A percentile compares a stretch with the other conserved stretches of the same genome.
Evolutionary conservation across 2,888 invertebrate genomes (phyloP).

Genomic region (Octonoba sinensis): DNA sequence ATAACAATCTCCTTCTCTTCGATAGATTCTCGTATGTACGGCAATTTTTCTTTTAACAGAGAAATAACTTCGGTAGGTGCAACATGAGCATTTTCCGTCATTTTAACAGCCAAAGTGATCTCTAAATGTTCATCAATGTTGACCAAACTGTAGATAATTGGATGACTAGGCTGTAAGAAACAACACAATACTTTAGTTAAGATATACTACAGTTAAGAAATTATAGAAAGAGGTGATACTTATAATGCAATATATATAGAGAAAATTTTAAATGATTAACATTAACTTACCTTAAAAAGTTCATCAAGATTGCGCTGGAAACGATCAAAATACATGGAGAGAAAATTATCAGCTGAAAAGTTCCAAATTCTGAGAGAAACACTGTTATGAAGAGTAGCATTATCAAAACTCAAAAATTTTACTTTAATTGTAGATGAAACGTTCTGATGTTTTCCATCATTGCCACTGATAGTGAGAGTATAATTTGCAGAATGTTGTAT

Average conservation of each 20-base stretch:
- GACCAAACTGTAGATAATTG: slow-evolving; percentile 63
- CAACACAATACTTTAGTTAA: not conserved
- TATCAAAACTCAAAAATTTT: slow-evolving; percentile 84
- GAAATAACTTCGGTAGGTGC: slow-evolving; percentile 44
- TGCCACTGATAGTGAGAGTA: slow-evolving; percentile 84
- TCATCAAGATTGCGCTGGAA: slow-evolving; percentile 80
- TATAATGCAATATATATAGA: not conserved
- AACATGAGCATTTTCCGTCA: slow-evolving; percentile 34
- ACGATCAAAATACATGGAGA: slow-evolving; percentile 82
- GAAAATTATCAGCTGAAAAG: slow-evolving; percentile 81
- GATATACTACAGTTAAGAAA: not conserved
- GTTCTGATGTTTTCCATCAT: slow-evolving; percentile 88
- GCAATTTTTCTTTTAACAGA: slow-evolving; percentile 29
- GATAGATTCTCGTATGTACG: slow-evolving; percentile 31
- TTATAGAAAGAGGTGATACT: not conserved
- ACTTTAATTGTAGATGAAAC: slow-evolving; percentile 89
- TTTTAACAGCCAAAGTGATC: slow-evolving; percentile 55
- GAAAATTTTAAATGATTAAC: not conserved
- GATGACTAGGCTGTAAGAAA: slow-evolving; percentile 51
- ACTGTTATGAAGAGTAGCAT: slow-evolving; percentile 85
- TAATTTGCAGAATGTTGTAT: slow-evolving; percentile 73
- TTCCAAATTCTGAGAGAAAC: slow-evolving; percentile 83
- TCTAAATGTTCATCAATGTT: slow-evolving; percentile 58
- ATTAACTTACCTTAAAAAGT: slow-evolving; percentile 72
- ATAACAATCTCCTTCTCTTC: slow-evolving; percentile 61